Evolutionary conservation across 2,888 invertebrate genomes (phyloP), one percentile per base, ranked within the genome.

Genomic region (Ormyrus thymus): DNA sequence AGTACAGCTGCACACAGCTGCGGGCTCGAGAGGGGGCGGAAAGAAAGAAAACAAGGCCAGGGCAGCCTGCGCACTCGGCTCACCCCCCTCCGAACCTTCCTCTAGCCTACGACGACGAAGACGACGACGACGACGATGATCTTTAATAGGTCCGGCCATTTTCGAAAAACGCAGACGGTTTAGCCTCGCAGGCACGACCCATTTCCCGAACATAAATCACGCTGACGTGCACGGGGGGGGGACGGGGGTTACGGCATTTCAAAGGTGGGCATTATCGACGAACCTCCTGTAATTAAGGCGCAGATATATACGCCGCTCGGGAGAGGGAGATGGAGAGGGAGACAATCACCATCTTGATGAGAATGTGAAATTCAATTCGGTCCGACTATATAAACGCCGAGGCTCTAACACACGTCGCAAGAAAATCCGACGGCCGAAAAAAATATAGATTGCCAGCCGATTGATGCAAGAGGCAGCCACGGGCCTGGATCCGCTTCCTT

Each of bases 141-240:
- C 80, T 83, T 85, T 84, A 86, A 86, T 83, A 83, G 84, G 82
- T 68, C 75, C 72, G 82, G 76, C 79, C 81, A 83, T 86, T 88
- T 87, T 87, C 85, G 83, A 82, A 83, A 87, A 85, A 85, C 78
- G 68, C 82, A 85, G 87, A 86, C 85, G 85, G 84, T 85, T 84
- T 84, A 86, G 86, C 87, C 88, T 87, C 84, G 83, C 78, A 86
- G 87, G 87, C 86, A 88, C 84, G 87, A 86, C 85, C 88, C 84
- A 88, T 89, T 89, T 89, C 87, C 87, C 88, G 88, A 84, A 83
- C 88, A 89, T 89, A 89, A 89, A 89, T 89, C 89, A 89, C 69
- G 13, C 82, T 86, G 88, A 87, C 88, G 86, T 29, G 76, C 79
- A 82, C 81, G n/a, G n/a, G n/a, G n/a, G n/a, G n/a, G n/a, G n/a